Evolutionary conservation across 1,140 invertebrate genomes (phyloP), one percentile per base, ranked within the genome.

Genomic region (Pseudomyrmex dendroicus): DNA sequence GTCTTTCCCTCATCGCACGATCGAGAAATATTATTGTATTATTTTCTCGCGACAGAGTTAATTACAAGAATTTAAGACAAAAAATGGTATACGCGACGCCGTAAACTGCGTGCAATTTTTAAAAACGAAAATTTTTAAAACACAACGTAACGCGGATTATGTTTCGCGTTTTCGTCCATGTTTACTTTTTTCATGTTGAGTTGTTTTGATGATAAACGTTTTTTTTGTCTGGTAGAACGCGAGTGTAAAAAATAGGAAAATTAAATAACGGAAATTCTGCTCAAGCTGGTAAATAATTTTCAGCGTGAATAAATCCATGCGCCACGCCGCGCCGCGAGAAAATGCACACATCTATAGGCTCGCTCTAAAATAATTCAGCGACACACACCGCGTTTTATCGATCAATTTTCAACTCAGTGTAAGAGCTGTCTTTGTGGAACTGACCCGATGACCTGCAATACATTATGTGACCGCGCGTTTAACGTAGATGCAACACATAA

Each of bases 301-400:
- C 54, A 57, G 46, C 20, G 35, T 46, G 22, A 35, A 61, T 13
- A 59, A 59, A 70, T 78, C 57, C 64, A 64, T 35, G 35, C 35
- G 35, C 0, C 5, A 7, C 35, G 25, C 25, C 25, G 25, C 44
- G 25, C 44, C 46, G 35, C 15, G 63, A 44, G 74, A 20, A 57
- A 70, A 57, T 44, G 48, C 52, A 25, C 2, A 44, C 44, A 20
- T 17, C 74, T 63, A 25, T 25, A 17, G 35, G 44, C 66, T 57
- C 54, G 54, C 76, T 70, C 54, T 80, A 80, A 80, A 80, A 80
- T 80, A 80, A 80, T 80, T 80, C 66, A 80, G 72, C 76, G 64
- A 76, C 22, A 56, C 22, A 35, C 35, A 35, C 5, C 35, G 35
- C 52, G 46, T 83, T 83, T 76, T 83, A 83, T 76, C 72, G 73